Base-by-base conservation (phyloP, 2,888 invertebrate species). In the Machimus atricapillus region DNA sequence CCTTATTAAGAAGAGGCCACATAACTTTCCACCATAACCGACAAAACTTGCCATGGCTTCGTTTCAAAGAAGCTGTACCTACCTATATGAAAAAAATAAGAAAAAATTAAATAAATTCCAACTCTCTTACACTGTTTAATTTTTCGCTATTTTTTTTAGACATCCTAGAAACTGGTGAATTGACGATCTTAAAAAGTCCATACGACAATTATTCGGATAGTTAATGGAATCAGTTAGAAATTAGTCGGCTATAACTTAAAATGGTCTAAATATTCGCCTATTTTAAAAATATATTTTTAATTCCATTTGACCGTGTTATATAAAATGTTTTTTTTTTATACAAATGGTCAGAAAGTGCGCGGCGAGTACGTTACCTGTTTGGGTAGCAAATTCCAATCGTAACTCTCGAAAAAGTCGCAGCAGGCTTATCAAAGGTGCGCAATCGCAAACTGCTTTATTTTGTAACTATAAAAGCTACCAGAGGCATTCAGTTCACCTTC, bases 401-500 rank as follows among this genome's bases (percentile, higher is more conserved):
- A n/a, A 52, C 46, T 52, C 46, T 1, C 19, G 52, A 52, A 52
- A 52, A 52, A 52, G 52, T 52, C 52, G n/a, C 52, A 6, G n/a
- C 52, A 52, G 43, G 43, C 43, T 9, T 52, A 52, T n/a, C 52
- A n/a, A n/a, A 52, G n/a, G 52, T 52, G 52, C 16, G 52, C 52
- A 52, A 52, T 52, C 52, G 5, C n/a, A 52, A 7, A n/a, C 6
- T 52, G 7, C 52, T 52, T 52, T 4, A 4, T 43, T 43, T 46
- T 46, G 16, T 14, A 46, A 14, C 43, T 46, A 46, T n/a, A 52
- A 52, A 52, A 52, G n/a, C 52, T n/a, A n/a, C 19, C 40, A 34
- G 23, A 78, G 43, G 23, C 43, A 78, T 78, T 40, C 78, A 14
- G 43, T 78, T 78, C 43, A 78, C 78, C 78, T 78, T 78, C 78